phyloP scores from a whole-genome alignment of 2,797 vertebrate species.

The Arnoldichthys spilopterus region DNA sequence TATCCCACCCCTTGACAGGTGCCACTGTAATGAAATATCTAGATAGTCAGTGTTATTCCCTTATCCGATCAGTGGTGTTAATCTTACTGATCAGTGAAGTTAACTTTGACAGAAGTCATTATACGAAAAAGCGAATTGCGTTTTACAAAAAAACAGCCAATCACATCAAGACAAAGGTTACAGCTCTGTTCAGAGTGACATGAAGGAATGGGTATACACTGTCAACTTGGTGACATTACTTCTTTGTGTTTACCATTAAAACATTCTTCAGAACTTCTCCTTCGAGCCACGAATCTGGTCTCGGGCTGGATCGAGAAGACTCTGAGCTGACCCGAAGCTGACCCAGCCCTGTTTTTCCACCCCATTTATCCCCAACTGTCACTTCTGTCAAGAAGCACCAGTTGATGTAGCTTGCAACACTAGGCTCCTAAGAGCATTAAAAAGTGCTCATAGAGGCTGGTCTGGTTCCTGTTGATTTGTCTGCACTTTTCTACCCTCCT shows the following conservation, averaged over 20 bases:
- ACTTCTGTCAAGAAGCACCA: not conserved
- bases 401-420: conserved; percentile 7
- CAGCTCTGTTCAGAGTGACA: not conserved
- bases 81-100: no score
- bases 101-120: not conserved
- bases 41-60: no score
- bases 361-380: not conserved
- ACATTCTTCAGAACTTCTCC: not conserved
- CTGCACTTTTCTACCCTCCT: conserved; percentile 8
- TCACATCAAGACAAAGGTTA: not conserved
- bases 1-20: no score
- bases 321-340: not conserved
- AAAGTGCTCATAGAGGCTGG: conserved; percentile 55
- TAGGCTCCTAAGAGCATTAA: conserved; percentile 1
- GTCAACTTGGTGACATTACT: not conserved
- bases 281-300: not conserved
- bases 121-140: no score
- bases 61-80: no score
- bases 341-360: no score
- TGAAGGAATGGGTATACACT: not conserved
- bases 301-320: not conserved
- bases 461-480: conserved; percentile 51
- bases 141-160: not conserved
- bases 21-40: no score
- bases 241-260: conserved; percentile 7